Conservation (phyloP, 2,888 invertebrate genomes). For the Girardia tigrina region DNA sequence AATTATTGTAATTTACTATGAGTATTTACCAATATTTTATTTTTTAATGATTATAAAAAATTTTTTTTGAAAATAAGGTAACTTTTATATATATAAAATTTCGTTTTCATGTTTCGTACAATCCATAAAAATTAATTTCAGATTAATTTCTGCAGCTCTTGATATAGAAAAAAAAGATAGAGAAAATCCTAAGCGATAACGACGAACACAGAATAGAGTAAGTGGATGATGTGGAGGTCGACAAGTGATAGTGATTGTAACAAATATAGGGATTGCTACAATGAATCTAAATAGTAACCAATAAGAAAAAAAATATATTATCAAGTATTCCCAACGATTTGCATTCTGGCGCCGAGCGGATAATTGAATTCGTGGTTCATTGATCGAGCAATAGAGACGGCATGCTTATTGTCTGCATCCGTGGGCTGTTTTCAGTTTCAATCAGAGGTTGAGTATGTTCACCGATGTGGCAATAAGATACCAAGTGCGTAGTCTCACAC, state of each 20-base stretch:
- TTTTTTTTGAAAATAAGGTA: no score
- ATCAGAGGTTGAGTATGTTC: conserved; percentile 23
- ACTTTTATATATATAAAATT: no score
- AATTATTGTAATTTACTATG: no score
- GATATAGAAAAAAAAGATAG: no score
- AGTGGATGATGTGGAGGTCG: conserved; percentile 16
- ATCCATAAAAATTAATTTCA: no score
- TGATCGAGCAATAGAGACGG: conserved; percentile 17
- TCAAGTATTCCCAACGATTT: conserved; percentile 13
- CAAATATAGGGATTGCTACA: not conserved
- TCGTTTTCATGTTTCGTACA: no score
- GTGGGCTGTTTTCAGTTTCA: conserved; percentile 23
- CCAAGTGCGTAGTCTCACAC: conserved; percentile 19
- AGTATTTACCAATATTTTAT: no score
- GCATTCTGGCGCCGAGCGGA: conserved; percentile 20
- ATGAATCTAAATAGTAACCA: conserved; percentile 18
- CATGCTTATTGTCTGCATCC: conserved; percentile 19
- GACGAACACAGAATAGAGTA: not conserved
- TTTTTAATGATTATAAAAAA: no score
- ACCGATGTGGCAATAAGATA: conserved; percentile 18
- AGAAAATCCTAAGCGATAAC: not conserved
- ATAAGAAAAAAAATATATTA: not conserved
- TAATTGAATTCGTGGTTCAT: conserved; percentile 23
- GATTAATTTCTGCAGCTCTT: no score
- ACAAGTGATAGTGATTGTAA: conserved; percentile 19